phyloP scores from a whole-genome alignment of 2,113 vertebrate genomes.

The Oryctolagus cuniculus region mOryCun1.1 NC_091433.1:105220501-105221000 shows the following conservation, averaged over 20 bases:
- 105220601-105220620: conserved; percentile 49
- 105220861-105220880: conserved; percentile 80
- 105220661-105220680: conserved; percentile 75
- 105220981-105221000: conserved; percentile 85
- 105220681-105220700: conserved; percentile 78
- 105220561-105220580: neutral
- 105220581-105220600: conserved; percentile 28
- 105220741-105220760: conserved; percentile 82
- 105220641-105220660: conserved; percentile 61
- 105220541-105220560: neutral
- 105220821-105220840: conserved; percentile 81
- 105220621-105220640: conserved; percentile 68
- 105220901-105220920: conserved; percentile 86
- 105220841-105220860: conserved; percentile 87
- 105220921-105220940: conserved; percentile 81
- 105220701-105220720: conserved; percentile 78
- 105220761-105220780: conserved; percentile 86
- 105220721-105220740: conserved; percentile 70
- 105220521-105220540: neutral
- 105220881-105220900: conserved; percentile 88
- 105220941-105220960: conserved; percentile 83
- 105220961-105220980: conserved; percentile 81
- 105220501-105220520: neutral
- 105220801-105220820: conserved; percentile 73
- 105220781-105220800: conserved; percentile 85